Evolutionary conservation across 2,888 invertebrate genomes (phyloP).

Genomic region (Lydus trimaculatus): DNA sequence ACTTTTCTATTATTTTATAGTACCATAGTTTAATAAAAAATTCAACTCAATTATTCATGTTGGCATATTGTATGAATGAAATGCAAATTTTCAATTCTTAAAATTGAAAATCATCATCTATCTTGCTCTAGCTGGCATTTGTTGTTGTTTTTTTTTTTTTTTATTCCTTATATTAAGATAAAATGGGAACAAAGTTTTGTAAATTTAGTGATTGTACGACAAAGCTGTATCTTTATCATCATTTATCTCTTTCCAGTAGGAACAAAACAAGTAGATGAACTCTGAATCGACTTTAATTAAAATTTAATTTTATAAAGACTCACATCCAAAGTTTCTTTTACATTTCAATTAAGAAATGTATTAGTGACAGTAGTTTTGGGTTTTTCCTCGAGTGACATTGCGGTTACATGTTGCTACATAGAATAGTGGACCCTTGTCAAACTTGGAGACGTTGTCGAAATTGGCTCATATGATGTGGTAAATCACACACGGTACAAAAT

Average conservation of each 20-base stretch:
- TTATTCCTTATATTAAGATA: not conserved
- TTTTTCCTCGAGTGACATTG: not conserved
- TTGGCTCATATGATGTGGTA: conserved; percentile 23
- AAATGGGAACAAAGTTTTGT: not conserved
- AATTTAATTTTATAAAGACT: not conserved
- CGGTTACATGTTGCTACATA: conserved; percentile 8
- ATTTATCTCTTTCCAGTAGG: not conserved
- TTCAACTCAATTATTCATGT: not conserved
- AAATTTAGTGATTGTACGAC: not conserved
- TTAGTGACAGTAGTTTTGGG: not conserved
- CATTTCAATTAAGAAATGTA: not conserved
- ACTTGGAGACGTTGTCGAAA: conserved; percentile 23
- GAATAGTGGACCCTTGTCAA: conserved; percentile 21
- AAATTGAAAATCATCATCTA: not conserved
- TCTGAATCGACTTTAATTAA: not conserved
- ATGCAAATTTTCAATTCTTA: not conserved
- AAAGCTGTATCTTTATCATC: not conserved
- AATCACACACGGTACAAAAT: conserved; percentile 23
- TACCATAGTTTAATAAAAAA: not conserved
- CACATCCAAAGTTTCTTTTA: too few species aligned
- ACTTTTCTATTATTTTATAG: conserved; percentile 2
- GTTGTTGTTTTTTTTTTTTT: not conserved
- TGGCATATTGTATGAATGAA: not conserved
- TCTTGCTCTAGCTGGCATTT: not conserved
- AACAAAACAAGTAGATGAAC: conserved; percentile 9